Percentiles rank a stretch among this genome's conserved stretches.
Conservation (phyloP, 2,113 vertebrate genomes). For the Urocynchramus pylzowi region DNA sequence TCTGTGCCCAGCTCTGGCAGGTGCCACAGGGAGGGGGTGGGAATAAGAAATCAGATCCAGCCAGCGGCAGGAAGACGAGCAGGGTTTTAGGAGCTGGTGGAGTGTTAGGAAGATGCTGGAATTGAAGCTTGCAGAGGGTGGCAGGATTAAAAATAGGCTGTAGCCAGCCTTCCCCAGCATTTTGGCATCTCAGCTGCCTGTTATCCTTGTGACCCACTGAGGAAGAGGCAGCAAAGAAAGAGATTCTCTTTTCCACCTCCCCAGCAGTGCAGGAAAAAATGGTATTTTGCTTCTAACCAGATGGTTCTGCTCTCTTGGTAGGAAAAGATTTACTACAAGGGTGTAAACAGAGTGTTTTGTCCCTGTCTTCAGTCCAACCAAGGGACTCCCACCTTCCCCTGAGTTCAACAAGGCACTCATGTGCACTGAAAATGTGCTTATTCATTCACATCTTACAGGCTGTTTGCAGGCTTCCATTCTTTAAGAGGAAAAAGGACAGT, state of each 20-base stretch:
- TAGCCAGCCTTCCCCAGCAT: not conserved
- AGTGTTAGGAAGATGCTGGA: not conserved
- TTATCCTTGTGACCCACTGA: not conserved
- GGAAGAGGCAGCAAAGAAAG: not conserved
- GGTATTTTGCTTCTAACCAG: not conserved
- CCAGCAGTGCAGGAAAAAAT: not conserved
- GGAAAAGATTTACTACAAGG: not conserved
- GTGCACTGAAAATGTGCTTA: not conserved
- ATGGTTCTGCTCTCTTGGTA: not conserved
- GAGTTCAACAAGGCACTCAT: not conserved
- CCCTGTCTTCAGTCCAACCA: not conserved
- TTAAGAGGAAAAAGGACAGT: not conserved
- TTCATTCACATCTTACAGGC: not conserved
- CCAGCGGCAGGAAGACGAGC: rapidly evolving
- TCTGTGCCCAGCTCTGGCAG: not conserved
- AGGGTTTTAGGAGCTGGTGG: not conserved
- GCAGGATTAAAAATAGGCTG: constrained; percentile 14
- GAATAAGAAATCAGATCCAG: not conserved
- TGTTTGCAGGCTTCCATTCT: not conserved
- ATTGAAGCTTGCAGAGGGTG: not conserved
- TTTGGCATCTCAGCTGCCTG: not conserved
- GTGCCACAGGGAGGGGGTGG: not conserved
- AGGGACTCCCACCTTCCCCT: not conserved
- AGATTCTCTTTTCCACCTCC: not conserved
- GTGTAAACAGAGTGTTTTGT: not conserved